Base-by-base conservation (phyloP, 2,113 vertebrate genomes). In the Peucedramus taeniatus region DNA sequence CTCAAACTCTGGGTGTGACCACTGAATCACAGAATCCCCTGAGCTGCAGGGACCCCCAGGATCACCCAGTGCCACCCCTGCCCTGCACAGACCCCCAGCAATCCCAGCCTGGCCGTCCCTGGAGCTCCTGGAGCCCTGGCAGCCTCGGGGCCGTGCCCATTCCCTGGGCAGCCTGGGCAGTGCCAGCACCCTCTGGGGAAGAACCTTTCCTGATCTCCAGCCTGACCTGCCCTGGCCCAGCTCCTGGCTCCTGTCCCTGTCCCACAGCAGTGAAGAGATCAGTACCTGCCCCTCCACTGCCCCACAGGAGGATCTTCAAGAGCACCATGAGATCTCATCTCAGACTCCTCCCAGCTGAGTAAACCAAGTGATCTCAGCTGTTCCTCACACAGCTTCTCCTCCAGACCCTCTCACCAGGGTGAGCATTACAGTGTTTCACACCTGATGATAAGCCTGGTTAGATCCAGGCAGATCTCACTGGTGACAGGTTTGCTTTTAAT, bases 181-280 rank as follows among this genome's bases (percentile, higher is more conserved):
- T 35, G 59, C 50, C 24, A 44, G 13, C 37, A 44, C 27, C 26
- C 15, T 24, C 22, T 20, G 22, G 19, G 21, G 8, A 28, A 65
- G 68, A 51, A 1, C 27, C 44, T 45, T 45, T 4, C n/a, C 51
- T 78, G 10, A 2, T 19, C 4, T 24, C 10, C 51, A 66, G 7
- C 16, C n/a, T 47, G 5, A 20, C 0, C 7, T 31, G 2, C 50
- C 33, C 15, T 72, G 59, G 3, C n/a, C n/a, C n/a, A n/a, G n/a
- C n/a, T n/a, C n/a, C n/a, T 45, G 44, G 26, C 1, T 42, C 1
- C 51, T 39, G 51, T 37, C 13, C 13, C 35, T 4, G n/a, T 8
- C 8, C 59, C 27, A 20, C 2, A 7, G 31, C 20, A 49, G 20
- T 15, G 39, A 50, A 24, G n/a, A 33, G 51, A 33, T 14, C 0